Percentiles rank a stretch among this genome's conserved stretches.
phyloP scores from a whole-genome alignment of 2,797 vertebrate genomes.

The Pangasius larnaudii region DNA sequence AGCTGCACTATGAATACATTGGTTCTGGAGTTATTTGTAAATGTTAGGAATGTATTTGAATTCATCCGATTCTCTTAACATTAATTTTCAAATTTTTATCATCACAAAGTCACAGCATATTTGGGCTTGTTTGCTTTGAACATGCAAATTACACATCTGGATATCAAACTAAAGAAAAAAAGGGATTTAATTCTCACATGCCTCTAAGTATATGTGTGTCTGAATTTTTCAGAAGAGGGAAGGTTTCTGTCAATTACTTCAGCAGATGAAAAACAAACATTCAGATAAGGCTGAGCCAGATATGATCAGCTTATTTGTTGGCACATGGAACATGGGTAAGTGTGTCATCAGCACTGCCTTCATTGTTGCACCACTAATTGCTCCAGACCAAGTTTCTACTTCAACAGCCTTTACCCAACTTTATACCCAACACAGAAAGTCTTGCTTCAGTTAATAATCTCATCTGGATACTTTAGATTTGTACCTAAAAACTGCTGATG shows the following conservation, averaged over 20 bases:
- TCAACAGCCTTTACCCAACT: background rate
- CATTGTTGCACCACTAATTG: conserved; percentile 53
- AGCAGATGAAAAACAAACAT: conserved; percentile 99
- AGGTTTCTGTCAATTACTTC: conserved; percentile 96
- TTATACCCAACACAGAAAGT: background rate
- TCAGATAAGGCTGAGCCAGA: conserved; percentile 94
- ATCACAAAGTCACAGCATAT: background rate
- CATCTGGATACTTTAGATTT: background rate
- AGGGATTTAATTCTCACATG: background rate
- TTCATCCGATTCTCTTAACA: background rate
- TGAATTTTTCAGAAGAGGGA: conserved; percentile 87
- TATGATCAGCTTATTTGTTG: conserved; percentile 97
- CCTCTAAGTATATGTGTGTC: background rate
- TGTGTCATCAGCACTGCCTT: background rate
- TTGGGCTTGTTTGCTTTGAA: background rate
- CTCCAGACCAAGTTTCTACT: background rate
- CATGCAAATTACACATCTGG: background rate
- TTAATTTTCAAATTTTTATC: background rate
- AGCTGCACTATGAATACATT: background rate
- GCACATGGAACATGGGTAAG: conserved; percentile 99
- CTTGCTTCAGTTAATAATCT: background rate
- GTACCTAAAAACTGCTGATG: background rate
- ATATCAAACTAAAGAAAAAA: background rate
- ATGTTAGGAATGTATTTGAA: background rate
- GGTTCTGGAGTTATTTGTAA: background rate